Percentiles rank a stretch among this genome's conserved stretches.
These are phyloP conservation scores for Hormaphis cornu DNA, from an alignment of 1,140 invertebrate species.

Conservation along the genomic window DNA sequence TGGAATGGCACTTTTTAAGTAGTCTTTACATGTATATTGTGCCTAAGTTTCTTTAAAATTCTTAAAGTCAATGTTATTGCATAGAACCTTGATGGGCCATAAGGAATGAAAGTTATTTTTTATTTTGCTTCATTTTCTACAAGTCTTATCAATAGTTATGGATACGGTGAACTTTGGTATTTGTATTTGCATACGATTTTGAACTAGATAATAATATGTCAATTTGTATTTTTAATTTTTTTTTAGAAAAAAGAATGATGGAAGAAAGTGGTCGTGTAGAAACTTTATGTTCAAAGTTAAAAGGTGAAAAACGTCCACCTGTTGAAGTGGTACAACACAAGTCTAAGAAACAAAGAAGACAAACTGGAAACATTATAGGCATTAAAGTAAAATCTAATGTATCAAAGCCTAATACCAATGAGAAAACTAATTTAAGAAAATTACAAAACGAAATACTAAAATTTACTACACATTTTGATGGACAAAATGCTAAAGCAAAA, in stretches of 20 bases:
- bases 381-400: neutral
- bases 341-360: neutral
- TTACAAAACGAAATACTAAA: slow-evolving; percentile 26
- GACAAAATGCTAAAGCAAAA: neutral
- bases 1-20: no score
- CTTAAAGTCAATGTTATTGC: no score
- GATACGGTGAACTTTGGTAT: no score
- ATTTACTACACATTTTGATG: slow-evolving; percentile 19
- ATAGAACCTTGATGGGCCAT: no score
- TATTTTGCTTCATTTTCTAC: no score
- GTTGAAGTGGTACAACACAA: neutral
- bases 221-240: slow-evolving; percentile 26
- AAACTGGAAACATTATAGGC: neutral
- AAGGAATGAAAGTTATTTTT: no score
- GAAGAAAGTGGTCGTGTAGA: neutral
- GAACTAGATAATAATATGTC: no score
- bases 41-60: no score
- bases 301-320: neutral
- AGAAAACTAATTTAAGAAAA: slow-evolving; percentile 11
- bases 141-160: no score
- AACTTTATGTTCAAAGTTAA: slow-evolving; percentile 9
- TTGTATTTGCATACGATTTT: no score
- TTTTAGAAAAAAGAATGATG: neutral
- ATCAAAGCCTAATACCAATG: neutral
- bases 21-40: no score